Evolutionary conservation across 2,113 vertebrate genomes (phyloP), one percentile per base, ranked within the genome.

Genomic region (Toxotes jaculatrix): DNA sequence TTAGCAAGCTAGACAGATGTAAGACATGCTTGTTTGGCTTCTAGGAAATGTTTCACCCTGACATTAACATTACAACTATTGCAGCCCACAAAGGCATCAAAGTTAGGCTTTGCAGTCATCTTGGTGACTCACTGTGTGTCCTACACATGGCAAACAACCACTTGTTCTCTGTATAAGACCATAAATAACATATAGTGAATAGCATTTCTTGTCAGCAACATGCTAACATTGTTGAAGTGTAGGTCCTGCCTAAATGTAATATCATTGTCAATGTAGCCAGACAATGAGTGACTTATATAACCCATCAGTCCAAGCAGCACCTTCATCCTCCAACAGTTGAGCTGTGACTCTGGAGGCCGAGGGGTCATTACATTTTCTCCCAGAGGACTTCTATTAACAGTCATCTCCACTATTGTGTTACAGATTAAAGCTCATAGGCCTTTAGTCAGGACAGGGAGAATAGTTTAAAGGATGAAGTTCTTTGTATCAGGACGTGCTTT

Each of bases 381-480:
- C 80, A 78, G 31, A 21, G 57, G 74, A 72, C 42, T 19, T 56
- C 55, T 40, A 77, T 80, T 63, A 85, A 64, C 65, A 77, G 62
- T 79, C 77, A 51, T 74, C 64, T 81, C 79, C 72, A 42, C 69
- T 81, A 78, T 83, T 85, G 80, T 70, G 85, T 67, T 56, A 66
- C 82, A 89, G 85, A 91, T 82, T 91, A 86, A 88, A 91, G 83
- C 85, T 91, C 88, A 88, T 79, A 85, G 80, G 59, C 81, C 90
- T 92, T 27, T 27, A 27, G 27, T 27, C 27, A 27, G 27, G 27
- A 27, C 27, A 27, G 27, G 27, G 27, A 27, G 27, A 27, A 27
- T 1, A 27, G 1, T 27, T 27, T 74, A 73, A 75, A 89, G 82
- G 19, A 74, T 84, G 43, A 91, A 89, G 86, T 79, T 73, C 76